Evolutionary conservation across 2,113 vertebrate species (phyloP).

Genomic region (Leptosomus discolor): DNA sequence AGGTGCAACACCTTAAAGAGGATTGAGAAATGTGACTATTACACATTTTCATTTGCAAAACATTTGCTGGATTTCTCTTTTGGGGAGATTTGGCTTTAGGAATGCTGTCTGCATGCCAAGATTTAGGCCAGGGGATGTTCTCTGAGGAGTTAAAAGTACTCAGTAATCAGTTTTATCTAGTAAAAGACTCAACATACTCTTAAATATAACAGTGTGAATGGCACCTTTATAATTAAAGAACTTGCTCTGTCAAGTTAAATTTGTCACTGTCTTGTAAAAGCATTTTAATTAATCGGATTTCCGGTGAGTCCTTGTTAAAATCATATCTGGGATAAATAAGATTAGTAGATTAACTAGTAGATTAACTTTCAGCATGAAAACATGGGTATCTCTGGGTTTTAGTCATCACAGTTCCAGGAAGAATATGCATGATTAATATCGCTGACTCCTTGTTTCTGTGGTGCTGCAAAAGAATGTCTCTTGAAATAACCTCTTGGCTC

Average conservation of each 20-base stretch:
- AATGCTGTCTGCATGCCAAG: slow-evolving; percentile 21
- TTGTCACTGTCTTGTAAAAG: slow-evolving; percentile 59
- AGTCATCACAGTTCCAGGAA: slow-evolving; percentile 20
- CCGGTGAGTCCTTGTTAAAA: slow-evolving; percentile 57
- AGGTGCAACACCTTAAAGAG: background rate
- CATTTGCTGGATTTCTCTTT: slow-evolving; percentile 5
- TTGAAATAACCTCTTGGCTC: background rate
- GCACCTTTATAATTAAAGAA: slow-evolving; percentile 64
- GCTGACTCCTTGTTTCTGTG: slow-evolving; percentile 24
- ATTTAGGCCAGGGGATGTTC: background rate
- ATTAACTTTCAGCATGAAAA: slow-evolving; percentile 21
- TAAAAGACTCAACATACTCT: slow-evolving; percentile 25
- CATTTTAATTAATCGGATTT: slow-evolving; percentile 65
- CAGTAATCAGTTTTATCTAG: slow-evolving; percentile 55
- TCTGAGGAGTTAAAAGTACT: slow-evolving; percentile 27
- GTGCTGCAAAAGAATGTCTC: background rate
- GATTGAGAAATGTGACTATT: slow-evolving; percentile 22
- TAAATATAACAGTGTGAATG: slow-evolving; percentile 34
- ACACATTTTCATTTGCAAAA: slow-evolving; percentile 49
- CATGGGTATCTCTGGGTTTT: slow-evolving; percentile 21
- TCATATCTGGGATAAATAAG: slow-evolving; percentile 43
- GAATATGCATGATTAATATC: background rate
- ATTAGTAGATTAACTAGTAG: slow-evolving; percentile 6
- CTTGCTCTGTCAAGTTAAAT: slow-evolving; percentile 52
- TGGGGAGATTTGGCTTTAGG: background rate